phyloP scores from a whole-genome alignment of 1,140 invertebrate genomes.

The Artemia franciscana region DNA sequence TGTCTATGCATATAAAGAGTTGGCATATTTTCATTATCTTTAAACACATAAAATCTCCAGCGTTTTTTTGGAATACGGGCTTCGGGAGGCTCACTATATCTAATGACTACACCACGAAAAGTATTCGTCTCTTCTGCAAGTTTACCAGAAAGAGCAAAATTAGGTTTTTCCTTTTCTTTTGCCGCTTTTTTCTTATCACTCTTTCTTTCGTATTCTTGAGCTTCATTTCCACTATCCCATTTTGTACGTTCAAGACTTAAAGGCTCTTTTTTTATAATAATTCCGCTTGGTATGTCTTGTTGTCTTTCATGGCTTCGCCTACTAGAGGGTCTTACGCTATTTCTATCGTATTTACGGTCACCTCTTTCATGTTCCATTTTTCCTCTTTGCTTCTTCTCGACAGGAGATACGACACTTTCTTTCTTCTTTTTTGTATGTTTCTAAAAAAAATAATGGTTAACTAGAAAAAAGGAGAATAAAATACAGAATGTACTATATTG shows the following conservation, averaged over 20 bases:
- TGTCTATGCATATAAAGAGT: constrained; percentile 84
- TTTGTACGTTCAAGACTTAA: neutral
- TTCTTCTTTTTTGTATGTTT: too few relatives aligned
- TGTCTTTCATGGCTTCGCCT: neutral
- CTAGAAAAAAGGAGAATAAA: too few relatives aligned
- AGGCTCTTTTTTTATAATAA: neutral
- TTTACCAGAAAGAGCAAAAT: constrained; percentile 83
- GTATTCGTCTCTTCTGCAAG: constrained; percentile 87
- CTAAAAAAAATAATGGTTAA: too few relatives aligned
- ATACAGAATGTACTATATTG: too few relatives aligned
- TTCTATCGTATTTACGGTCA: neutral
- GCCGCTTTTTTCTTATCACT: constrained; percentile 18
- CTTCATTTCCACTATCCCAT: neutral
- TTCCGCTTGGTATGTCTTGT: neutral
- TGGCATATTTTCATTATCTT: constrained; percentile 71
- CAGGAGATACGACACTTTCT: too few relatives aligned
- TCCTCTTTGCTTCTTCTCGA: too few relatives aligned
- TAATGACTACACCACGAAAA: constrained; percentile 86
- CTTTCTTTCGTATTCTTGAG: constrained; percentile 14
- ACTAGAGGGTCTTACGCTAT: neutral
- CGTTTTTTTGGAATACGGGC: constrained; percentile 75
- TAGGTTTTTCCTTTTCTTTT: constrained; percentile 66
- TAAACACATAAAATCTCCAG: constrained; percentile 94
- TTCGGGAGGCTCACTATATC: constrained; percentile 89
- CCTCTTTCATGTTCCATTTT: too few relatives aligned